Percentiles rank a stretch among this genome's conserved stretches.
Conservation (phyloP, 2,888 invertebrate genomes). For the Sinelater perroti region DNA sequence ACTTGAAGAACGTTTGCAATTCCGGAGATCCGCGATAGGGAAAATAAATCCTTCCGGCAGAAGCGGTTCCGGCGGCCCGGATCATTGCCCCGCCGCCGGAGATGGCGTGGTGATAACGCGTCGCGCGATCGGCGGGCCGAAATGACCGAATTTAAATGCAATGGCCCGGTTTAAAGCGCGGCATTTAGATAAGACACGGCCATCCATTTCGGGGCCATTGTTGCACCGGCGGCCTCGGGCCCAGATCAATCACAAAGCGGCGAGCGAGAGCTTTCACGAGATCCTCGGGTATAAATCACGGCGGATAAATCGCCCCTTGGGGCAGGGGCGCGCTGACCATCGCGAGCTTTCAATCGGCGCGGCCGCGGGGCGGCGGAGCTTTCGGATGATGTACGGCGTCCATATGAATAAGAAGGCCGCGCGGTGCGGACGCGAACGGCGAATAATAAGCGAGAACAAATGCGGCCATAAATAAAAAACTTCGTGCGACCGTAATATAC, state of each 20-base stretch:
- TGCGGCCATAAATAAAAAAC: slow-evolving; percentile 42
- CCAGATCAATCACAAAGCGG: slow-evolving; percentile 25
- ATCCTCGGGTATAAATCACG: slow-evolving; percentile 29
- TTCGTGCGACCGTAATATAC: slow-evolving; percentile 40
- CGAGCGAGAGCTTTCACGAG: slow-evolving; percentile 20
- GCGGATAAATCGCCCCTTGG: slow-evolving; percentile 13
- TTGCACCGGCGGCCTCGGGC: slow-evolving; percentile 8
- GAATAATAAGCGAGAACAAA: slow-evolving; percentile 42
- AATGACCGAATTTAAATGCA: slow-evolving; percentile 61
- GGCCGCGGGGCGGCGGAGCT: not conserved
- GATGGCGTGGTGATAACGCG: too few species aligned
- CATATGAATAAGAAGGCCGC: slow-evolving; percentile 29
- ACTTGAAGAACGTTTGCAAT: too few species aligned
- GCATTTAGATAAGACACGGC: slow-evolving; percentile 62
- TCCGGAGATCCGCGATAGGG: too few species aligned
- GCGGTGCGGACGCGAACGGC: slow-evolving; percentile 32
- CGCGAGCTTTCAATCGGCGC: not conserved
- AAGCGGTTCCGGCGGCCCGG: too few species aligned
- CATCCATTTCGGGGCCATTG: slow-evolving; percentile 52
- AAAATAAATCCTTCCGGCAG: too few species aligned
- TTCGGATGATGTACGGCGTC: slow-evolving; percentile 25
- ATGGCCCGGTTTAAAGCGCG: slow-evolving; percentile 59
- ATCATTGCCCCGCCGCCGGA: too few species aligned
- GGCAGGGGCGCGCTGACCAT: not conserved
- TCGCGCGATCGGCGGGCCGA: slow-evolving; percentile 32